A percentile compares a stretch with the other conserved stretches of the same genome.
Evolutionary conservation across 2,888 invertebrate species (phyloP).

Genomic region (Catonia carolina): DNA sequence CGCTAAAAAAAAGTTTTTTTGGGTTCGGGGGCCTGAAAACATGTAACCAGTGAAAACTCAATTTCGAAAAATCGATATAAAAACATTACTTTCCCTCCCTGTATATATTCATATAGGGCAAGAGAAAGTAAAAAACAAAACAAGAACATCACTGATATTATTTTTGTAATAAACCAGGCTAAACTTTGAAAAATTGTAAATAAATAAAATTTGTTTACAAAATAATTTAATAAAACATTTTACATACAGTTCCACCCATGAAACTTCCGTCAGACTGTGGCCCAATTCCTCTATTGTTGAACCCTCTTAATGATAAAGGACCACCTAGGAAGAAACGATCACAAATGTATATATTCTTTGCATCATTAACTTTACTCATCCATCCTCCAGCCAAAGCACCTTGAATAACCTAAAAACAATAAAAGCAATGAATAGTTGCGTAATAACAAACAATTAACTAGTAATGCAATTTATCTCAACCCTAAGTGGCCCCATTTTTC

Average conservation of each 20-base stretch:
- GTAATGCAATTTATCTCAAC: constrained; percentile 14
- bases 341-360: constrained; percentile 54
- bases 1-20: too few relatives aligned
- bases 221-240: too few relatives aligned
- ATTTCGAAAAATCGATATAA: too few relatives aligned
- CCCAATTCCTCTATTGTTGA: constrained; percentile 78
- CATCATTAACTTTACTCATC: constrained; percentile 51
- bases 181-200: too few relatives aligned
- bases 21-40: too few relatives aligned
- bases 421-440: too few relatives aligned
- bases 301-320: constrained; percentile 81
- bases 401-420: constrained; percentile 58
- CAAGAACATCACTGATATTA: too few relatives aligned
- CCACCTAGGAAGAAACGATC: constrained; percentile 87
- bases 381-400: constrained; percentile 61
- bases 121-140: too few relatives aligned
- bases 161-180: too few relatives aligned
- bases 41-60: too few relatives aligned
- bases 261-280: constrained; percentile 72
- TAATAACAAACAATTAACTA: background rate
- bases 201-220: background rate
- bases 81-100: too few relatives aligned
- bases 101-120: too few relatives aligned
- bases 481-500: constrained; percentile 37
- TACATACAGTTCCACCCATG: constrained; percentile 58